A percentile compares a stretch with the other conserved stretches of the same genome.
Conservation (phyloP, 2,888 invertebrate species). For the Siphlonurus alternatus region DNA sequence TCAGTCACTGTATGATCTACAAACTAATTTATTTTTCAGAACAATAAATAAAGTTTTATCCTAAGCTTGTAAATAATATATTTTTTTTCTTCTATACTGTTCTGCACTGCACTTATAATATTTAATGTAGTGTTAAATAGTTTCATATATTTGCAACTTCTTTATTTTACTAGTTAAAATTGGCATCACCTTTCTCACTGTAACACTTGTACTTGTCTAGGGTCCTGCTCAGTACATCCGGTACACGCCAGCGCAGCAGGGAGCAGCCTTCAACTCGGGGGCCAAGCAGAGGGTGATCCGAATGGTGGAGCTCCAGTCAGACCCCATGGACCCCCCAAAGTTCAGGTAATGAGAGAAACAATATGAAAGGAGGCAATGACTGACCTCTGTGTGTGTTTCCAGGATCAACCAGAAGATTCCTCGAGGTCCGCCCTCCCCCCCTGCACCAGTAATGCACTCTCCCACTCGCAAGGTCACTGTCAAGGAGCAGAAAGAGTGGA, state of each 20-base stretch:
- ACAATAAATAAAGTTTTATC: background rate
- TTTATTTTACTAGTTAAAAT: too few species aligned
- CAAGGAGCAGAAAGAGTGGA: conserved; percentile 99
- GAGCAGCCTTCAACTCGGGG: conserved; percentile 83
- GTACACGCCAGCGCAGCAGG: conserved; percentile 97
- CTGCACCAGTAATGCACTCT: conserved; percentile 96
- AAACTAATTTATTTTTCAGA: too few species aligned
- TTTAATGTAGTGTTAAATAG: too few species aligned
- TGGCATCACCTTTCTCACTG: background rate
- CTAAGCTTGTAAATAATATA: background rate
- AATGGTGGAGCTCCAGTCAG: conserved; percentile 83
- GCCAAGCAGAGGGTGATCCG: conserved; percentile 96
- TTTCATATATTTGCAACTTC: too few species aligned
- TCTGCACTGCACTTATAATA: conserved; percentile 1
- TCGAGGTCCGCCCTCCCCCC: conserved; percentile 94
- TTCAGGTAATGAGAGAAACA: conserved; percentile 41
- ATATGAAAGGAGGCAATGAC: background rate
- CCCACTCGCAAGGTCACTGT: conserved; percentile 92
- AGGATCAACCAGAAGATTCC: conserved; percentile 99
- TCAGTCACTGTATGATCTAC: background rate
- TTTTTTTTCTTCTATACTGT: background rate
- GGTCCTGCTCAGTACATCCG: conserved; percentile 93
- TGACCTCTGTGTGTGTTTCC: background rate
- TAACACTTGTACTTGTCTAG: too few species aligned
- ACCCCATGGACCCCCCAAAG: conserved; percentile 98